Evolutionary conservation across 2,113 vertebrate species (phyloP).

Genomic region (Vulpes vulpes): DNA sequence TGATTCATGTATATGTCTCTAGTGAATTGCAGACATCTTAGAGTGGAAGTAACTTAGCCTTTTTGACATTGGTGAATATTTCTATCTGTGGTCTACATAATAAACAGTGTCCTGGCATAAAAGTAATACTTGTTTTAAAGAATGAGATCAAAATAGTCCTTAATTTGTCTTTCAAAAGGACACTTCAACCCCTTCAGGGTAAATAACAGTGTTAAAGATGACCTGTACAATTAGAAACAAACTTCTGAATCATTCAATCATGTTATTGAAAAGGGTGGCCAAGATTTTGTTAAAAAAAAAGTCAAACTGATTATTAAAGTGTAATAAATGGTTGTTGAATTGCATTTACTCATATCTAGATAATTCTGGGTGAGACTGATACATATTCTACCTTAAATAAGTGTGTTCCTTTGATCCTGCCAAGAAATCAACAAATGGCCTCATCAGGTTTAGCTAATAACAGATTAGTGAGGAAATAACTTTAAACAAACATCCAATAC

Average conservation of each 20-base stretch:
- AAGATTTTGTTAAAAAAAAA: constrained; percentile 24
- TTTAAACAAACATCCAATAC: constrained; percentile 36
- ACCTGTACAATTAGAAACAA: constrained; percentile 25
- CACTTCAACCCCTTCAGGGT: neutral
- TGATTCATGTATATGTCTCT: constrained; percentile 27
- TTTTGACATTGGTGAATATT: constrained; percentile 62
- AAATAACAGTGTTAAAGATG: constrained; percentile 54
- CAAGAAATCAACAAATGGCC: constrained; percentile 50
- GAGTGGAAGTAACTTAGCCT: constrained; percentile 51
- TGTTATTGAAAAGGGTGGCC: neutral
- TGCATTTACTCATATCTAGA: constrained; percentile 19
- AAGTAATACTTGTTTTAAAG: constrained; percentile 57
- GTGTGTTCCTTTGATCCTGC: neutral
- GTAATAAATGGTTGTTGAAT: constrained; percentile 21
- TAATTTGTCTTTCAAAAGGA: constrained; percentile 65
- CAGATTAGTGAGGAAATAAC: constrained; percentile 36
- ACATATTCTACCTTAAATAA: constrained; percentile 41
- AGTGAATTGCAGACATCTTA: constrained; percentile 7
- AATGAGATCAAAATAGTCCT: constrained; percentile 22
- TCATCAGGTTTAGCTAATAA: constrained; percentile 48
- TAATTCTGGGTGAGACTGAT: neutral
- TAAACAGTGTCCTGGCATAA: neutral
- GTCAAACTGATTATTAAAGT: constrained; percentile 37
- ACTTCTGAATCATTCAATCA: constrained; percentile 21
- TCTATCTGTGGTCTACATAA: neutral